phyloP scores from a whole-genome alignment of 2,113 vertebrate genomes.

The Lutjanus erythropterus region DNA sequence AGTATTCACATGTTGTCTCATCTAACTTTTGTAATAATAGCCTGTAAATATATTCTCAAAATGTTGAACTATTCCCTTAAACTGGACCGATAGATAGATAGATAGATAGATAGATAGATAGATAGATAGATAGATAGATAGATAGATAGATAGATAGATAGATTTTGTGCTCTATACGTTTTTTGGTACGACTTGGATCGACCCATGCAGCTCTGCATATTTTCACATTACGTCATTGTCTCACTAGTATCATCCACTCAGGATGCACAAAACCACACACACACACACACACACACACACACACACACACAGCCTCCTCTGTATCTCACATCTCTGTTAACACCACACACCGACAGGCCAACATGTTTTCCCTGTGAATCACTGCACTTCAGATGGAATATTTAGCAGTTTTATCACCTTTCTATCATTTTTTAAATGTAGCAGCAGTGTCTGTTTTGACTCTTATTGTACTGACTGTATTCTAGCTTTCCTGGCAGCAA shows the following conservation, averaged over 20 bases:
- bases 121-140: no score
- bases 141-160: no score
- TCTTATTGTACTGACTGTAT: background rate
- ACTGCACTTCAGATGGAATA: background rate
- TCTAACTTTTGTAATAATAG: background rate
- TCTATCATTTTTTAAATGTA: background rate
- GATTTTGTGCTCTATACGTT: no score
- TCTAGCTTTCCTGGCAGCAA: background rate
- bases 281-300: no score
- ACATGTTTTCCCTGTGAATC: background rate
- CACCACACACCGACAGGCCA: background rate
- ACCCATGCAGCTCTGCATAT: constrained; percentile 19
- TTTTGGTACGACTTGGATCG: background rate
- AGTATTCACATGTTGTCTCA: background rate
- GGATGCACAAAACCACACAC: constrained; percentile 4
- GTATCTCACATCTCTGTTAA: background rate
- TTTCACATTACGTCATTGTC: constrained; percentile 13
- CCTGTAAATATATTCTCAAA: background rate
- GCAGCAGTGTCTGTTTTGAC: background rate
- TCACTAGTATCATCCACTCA: background rate
- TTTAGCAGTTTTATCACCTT: constrained; percentile 4
- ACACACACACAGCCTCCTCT: background rate
- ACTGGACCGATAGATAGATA: no score
- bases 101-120: no score
- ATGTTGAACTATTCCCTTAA: background rate